Evolutionary conservation across 2,888 invertebrate genomes (phyloP), one percentile per base, ranked within the genome.

Genomic region (Subacronicta megacephala): DNA sequence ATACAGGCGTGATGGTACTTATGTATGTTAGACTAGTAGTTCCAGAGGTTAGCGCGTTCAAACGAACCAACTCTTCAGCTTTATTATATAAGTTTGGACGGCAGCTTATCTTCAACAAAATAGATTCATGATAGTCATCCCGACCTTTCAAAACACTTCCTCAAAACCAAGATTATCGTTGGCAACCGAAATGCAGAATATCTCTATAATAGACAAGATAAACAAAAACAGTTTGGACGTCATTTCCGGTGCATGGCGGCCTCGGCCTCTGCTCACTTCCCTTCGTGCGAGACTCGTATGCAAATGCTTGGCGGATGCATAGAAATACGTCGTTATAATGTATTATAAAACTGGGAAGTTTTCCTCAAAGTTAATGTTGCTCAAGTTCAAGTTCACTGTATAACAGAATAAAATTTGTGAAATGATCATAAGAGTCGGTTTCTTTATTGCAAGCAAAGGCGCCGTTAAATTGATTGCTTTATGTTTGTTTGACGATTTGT

Each of bases 191-290:
- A 61, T 38, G 53, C 61, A 43, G 56, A 68, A 73, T 62, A 73
- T 59, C 66, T 60, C 57, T 68, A 67, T 71, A 56, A 71, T 75
- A 77, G 72, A 70, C 50, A 63, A 60, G 38, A 72, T 75, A 53
- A 62, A 75, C 69, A 57, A 59, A n/a, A 54, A 63, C 54, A 18
- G 46, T 57, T 54, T 29, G 18, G 26, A 43, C 63, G 56, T 65
- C 59, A 68, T 44, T 75, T 75, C 77, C 75, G 70, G 46, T 43
- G 26, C 31, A 43, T 60, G 59, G 53, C 60, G 56, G 65, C 46
- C 61, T 20, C 33, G 66, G 56, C 67, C 67, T 70, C 41, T 43
- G 35, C 36, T 23, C 37, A 29, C 62, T 77, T 74, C 72, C 77
- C 40, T 57, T 55, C 36, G 16, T 49, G 18, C 46, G 26, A 45